Conservation (phyloP, 2,888 invertebrate genomes). For the Drosophila nigricruria region DNA sequence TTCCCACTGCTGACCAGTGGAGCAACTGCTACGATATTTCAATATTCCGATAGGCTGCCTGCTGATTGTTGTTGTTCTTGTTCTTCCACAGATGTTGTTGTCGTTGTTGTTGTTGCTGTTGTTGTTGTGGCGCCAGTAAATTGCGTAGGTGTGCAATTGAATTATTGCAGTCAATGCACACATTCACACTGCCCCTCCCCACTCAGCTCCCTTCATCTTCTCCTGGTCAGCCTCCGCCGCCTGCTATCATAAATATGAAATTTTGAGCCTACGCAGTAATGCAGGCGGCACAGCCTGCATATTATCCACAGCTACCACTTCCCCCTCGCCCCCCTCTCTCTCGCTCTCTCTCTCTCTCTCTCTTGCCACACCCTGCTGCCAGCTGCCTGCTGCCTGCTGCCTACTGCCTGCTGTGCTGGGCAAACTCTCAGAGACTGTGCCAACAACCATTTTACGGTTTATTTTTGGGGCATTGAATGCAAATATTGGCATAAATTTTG, state of each 20-base stretch:
- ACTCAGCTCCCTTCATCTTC: background rate
- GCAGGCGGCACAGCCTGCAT: slow-evolving; percentile 28
- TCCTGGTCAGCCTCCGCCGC: background rate
- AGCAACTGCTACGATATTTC: slow-evolving; percentile 48
- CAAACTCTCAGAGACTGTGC: slow-evolving; percentile 41
- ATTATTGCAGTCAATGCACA: slow-evolving; percentile 78
- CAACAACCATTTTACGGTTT: slow-evolving; percentile 74
- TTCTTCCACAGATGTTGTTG: slow-evolving; percentile 9
- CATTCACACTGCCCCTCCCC: slow-evolving; percentile 51
- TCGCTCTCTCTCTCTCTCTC: too few species aligned
- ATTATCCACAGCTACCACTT: slow-evolving; percentile 18
- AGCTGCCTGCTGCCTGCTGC: background rate
- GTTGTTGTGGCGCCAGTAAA: slow-evolving; percentile 57
- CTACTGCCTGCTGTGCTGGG: slow-evolving; percentile 19
- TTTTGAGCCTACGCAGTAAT: slow-evolving; percentile 49
- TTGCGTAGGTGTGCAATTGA: slow-evolving; percentile 81
- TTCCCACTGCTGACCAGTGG: slow-evolving; percentile 61
- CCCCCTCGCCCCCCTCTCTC: too few species aligned
- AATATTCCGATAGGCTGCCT: slow-evolving; percentile 53
- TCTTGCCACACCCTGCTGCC: background rate
- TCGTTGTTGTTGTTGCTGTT: slow-evolving; percentile 16
- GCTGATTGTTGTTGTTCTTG: slow-evolving; percentile 29
- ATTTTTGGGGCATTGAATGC: slow-evolving; percentile 80
- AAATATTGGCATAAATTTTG: slow-evolving; percentile 80
- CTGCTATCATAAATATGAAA: slow-evolving; percentile 74